A percentile compares a stretch with the other conserved stretches of the same genome.
Conservation (phyloP, 2,113 vertebrate species). For the Alectura lathami region DNA sequence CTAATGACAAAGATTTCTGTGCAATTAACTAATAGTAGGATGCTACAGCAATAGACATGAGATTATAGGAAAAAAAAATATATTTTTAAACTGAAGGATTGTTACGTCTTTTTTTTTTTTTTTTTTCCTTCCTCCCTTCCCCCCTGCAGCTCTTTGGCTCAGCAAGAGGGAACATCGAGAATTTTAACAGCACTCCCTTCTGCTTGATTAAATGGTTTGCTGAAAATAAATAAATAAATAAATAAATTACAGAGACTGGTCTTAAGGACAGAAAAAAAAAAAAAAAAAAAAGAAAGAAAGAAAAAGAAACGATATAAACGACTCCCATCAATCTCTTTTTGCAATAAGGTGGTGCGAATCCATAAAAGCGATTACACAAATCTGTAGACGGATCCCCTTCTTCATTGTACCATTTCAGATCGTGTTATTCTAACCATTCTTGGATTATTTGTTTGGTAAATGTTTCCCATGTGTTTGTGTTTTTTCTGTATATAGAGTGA, state of each 20-base stretch:
- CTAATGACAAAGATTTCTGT: background rate
- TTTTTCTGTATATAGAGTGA: conserved; percentile 97
- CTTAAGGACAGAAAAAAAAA: conserved; percentile 59
- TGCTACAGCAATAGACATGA: background rate
- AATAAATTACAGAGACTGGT: conserved; percentile 70
- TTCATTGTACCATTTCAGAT: conserved; percentile 85
- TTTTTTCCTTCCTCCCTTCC: background rate
- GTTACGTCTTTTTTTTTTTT: conserved; percentile 10
- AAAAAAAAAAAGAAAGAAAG: background rate
- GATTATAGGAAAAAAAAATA: background rate
- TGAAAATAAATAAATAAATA: conserved; percentile 37
- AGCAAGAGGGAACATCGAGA: conserved; percentile 91
- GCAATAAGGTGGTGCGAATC: conserved; percentile 83
- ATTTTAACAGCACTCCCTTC: conserved; percentile 95
- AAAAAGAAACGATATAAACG: conserved; percentile 73
- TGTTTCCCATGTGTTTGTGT: conserved; percentile 86
- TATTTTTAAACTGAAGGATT: conserved; percentile 32
- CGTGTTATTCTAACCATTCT: conserved; percentile 77
- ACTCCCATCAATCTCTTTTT: conserved; percentile 73
- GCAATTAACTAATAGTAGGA: background rate
- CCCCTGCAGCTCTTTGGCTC: conserved; percentile 89
- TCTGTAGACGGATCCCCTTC: conserved; percentile 84
- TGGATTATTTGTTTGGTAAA: conserved; percentile 84
- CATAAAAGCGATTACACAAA: conserved; percentile 83
- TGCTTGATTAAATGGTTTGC: conserved; percentile 84